Evolutionary conservation across 2,113 vertebrate species (phyloP).

Genomic region (Hypocryptadius cinnamomeus): DNA sequence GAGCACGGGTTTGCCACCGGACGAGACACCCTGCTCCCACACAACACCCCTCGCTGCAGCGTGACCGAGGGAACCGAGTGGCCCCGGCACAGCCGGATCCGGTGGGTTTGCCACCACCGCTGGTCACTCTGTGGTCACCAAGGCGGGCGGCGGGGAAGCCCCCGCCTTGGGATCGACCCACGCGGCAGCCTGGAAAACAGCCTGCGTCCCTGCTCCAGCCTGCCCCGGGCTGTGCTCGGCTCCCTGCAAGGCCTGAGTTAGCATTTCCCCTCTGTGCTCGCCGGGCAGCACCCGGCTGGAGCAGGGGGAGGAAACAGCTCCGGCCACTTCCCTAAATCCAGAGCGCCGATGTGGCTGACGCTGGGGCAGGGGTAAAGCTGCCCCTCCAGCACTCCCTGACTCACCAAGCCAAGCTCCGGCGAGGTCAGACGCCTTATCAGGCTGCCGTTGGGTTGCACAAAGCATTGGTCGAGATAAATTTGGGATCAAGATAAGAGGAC

Average conservation of each 20-base stretch:
- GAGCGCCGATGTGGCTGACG: rapidly evolving
- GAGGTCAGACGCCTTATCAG: not conserved
- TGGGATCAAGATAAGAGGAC: not conserved
- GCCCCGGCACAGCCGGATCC: not conserved
- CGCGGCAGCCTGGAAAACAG: rapidly evolving
- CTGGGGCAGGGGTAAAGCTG: rapidly evolving
- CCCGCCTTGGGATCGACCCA: not conserved
- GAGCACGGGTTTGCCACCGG: not conserved
- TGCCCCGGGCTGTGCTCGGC: not conserved
- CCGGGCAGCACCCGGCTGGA: not conserved
- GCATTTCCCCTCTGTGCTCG: not conserved
- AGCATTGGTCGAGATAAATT: not conserved
- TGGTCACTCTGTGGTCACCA: not conserved
- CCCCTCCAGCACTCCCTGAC: not conserved
- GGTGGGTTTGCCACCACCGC: not conserved
- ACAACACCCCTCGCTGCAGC: not conserved
- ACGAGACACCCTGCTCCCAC: not conserved
- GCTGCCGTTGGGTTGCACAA: not conserved
- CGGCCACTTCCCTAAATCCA: not conserved
- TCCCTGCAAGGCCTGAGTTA: not conserved
- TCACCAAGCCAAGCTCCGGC: rapidly evolving
- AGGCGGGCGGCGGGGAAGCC: rapidly evolving
- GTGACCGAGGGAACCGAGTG: rapidly evolving
- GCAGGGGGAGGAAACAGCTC: not conserved
- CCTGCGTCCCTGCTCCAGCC: not conserved